phyloP scores from a whole-genome alignment of 2,797 vertebrate genomes.

The Fratercula arctica region DNA sequence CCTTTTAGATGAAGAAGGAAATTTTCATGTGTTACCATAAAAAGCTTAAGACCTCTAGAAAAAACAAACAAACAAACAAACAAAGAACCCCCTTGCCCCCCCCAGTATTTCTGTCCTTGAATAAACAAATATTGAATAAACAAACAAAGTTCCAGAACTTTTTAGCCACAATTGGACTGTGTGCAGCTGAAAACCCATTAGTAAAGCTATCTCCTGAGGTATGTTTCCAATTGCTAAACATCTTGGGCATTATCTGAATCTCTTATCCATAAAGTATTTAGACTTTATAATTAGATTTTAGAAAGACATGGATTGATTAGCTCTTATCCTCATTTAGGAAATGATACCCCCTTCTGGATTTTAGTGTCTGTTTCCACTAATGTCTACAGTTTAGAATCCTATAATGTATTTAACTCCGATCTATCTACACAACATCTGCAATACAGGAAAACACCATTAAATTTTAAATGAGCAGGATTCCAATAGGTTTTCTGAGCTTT shows the following conservation, averaged over 20 bases:
- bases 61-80: neutral
- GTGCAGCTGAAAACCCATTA: slow-evolving; percentile 35
- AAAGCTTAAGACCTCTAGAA: neutral
- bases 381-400: slow-evolving; percentile 5
- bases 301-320: slow-evolving; percentile 62
- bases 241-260: slow-evolving; percentile 32
- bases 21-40: neutral
- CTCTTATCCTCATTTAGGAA: slow-evolving; percentile 47
- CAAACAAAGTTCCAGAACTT: neutral
- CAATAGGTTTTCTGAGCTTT: neutral
- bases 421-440: neutral
- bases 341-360: slow-evolving; percentile 41
- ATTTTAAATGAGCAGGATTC: neutral
- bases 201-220: slow-evolving; percentile 36
- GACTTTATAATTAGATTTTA: slow-evolving; percentile 60
- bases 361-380: slow-evolving; percentile 33
- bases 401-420: slow-evolving; percentile 20
- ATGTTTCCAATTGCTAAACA: slow-evolving; percentile 41
- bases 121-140: neutral
- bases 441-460: slow-evolving; percentile 12
- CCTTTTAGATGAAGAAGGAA: neutral
- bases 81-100: too few species aligned
- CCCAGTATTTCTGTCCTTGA: neutral
- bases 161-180: neutral
- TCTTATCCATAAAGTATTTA: slow-evolving; percentile 57